Evolutionary conservation across 92 coral and sea anemone genomes (phyloP), one percentile per base, ranked within the genome.

Genomic region (Epizoanthus rinbou): DNA sequence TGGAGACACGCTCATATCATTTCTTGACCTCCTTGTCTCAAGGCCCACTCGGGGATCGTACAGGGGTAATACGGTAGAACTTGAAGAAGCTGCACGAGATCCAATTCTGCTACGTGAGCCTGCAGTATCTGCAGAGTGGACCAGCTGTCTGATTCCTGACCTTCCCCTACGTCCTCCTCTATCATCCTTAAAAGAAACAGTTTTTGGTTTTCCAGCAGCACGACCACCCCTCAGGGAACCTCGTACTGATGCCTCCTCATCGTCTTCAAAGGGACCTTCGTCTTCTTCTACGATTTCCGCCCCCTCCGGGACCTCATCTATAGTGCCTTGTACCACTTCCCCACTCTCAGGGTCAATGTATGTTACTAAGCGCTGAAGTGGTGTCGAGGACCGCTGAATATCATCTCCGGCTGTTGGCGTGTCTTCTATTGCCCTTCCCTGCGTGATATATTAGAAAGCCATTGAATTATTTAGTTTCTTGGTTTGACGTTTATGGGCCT

Each of bases 291-390:
- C 64, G 25, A 93, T 82, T 66, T 93, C 90, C 16, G 91, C 92
- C 3, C 81, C 89, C 57, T 86, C 86, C 37, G 94, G 97, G 25
- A 91, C 84, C 64, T 93, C 91, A 64, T 85, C 75, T 24, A 75
- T 74, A 16, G 88, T 67, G n/a, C 87, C 79, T 62, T 85, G 85
- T 35, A 90, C 69, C 4, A 92, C 65, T 6, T 88, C 85, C 14
- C 97, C 97, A 5, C 92, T 88, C 23, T 88, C 91, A 6, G 94
- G 97, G 37, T 91, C 92, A 9, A 81, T 53, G 70, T 91, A 88
- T 24, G 81, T 86, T 52, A 91, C 94, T 39, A 86, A 14, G 10
- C 15, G 79, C 11, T 71, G 54, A 5, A 35, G 72, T 33, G 21
- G 69, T 16, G 82, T 56, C 37, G 72, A 25, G 31, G 59, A 3